Percentiles rank a stretch among this genome's conserved stretches.
Conservation (phyloP, 2,797 vertebrate species). For the Pempheris klunzingeri region DNA sequence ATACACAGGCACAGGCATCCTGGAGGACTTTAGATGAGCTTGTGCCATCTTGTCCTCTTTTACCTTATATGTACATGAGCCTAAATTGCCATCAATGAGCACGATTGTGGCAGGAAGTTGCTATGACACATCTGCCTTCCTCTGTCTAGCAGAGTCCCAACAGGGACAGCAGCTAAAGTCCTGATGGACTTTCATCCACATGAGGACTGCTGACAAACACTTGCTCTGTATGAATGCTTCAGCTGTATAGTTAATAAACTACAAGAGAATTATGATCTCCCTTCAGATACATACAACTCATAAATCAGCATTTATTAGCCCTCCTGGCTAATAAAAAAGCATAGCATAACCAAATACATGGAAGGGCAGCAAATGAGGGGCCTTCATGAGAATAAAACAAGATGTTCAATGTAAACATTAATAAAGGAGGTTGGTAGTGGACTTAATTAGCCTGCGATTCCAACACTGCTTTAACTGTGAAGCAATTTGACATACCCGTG, state of each 20-base stretch:
- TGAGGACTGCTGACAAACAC: neutral
- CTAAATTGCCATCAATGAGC: conserved; percentile 45
- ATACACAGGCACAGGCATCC: conserved; percentile 39
- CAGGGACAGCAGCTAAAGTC: neutral
- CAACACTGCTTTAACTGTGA: conserved; percentile 35
- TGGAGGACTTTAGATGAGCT: conserved; percentile 56
- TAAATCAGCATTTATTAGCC: neutral
- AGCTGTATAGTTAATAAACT: neutral
- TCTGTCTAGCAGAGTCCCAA: conserved; percentile 47
- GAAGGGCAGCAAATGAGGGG: neutral
- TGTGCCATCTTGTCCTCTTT: conserved; percentile 76
- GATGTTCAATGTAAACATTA: conserved; percentile 22
- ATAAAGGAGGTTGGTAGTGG: conserved; percentile 12
- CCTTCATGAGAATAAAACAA: conserved; percentile 4
- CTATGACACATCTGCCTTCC: conserved; percentile 79
- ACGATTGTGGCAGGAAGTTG: conserved; percentile 79
- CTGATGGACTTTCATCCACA: conserved; percentile 15
- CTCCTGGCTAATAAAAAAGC: conserved; percentile 3
- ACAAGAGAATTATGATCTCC: neutral
- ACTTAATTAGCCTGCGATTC: conserved; percentile 26
- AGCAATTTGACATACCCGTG: conserved; percentile 43
- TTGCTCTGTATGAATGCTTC: neutral
- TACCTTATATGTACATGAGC: conserved; percentile 86
- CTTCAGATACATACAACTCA: neutral
- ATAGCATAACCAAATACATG: neutral